These are phyloP conservation scores for Leptinotarsa undecemlineata DNA, from an alignment of 1,140 invertebrate genomes.

Conservation along the genomic window DNA sequence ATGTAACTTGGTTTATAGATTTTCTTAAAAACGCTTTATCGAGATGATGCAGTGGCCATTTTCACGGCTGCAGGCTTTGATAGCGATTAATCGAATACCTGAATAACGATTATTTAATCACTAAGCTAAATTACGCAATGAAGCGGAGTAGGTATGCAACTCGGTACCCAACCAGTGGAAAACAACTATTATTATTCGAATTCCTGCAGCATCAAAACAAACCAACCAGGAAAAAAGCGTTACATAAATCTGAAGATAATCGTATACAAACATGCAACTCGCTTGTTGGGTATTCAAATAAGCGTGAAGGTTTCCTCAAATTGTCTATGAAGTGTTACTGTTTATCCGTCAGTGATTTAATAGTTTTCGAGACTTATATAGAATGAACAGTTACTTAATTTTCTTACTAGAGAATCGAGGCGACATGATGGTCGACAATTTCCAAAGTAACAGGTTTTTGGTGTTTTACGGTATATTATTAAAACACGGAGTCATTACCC, in stretches of 20 bases:
- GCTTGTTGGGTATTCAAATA: not conserved
- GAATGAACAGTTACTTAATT: no score
- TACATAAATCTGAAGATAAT: not conserved
- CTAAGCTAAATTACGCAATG: not conserved
- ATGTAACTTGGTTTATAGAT: no score
- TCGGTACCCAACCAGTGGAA: not conserved
- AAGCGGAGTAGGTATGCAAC: not conserved
- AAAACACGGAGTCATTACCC: no score
- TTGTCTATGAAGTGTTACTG: not conserved
- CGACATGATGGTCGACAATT: no score
- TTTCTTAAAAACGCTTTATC: no score
- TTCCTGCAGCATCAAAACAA: slow-evolving; percentile 1
- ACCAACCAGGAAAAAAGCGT: not conserved
- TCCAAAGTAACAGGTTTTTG: no score
- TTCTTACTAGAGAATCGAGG: no score
- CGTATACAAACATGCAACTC: not conserved
- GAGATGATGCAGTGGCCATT: no score
- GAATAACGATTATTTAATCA: not conserved
- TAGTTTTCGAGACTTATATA: not conserved
- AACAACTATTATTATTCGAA: slow-evolving; percentile 1
- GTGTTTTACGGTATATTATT: no score
- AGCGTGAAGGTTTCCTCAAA: not conserved
- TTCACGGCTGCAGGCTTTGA: no score
- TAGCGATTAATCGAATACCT: no score
- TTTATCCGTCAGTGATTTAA: not conserved